phyloP scores from a whole-genome alignment of 2,113 vertebrate genomes.

The Falcunculus frontatus region DNA sequence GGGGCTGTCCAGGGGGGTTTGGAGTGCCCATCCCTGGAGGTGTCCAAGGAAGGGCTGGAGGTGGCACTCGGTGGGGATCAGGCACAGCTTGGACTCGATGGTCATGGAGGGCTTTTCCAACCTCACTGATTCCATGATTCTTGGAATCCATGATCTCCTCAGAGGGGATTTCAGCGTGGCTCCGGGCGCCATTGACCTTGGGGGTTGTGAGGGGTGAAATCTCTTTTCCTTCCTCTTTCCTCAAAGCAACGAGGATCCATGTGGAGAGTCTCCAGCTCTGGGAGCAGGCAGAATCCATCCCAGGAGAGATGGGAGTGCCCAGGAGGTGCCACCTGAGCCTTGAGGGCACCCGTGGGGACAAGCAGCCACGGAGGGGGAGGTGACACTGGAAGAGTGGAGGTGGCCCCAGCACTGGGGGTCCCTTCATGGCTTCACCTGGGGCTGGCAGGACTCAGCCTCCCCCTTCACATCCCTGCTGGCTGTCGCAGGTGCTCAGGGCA shows the following conservation, averaged over 20 bases:
- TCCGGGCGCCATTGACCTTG: fast-evolving
- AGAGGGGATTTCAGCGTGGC: not conserved
- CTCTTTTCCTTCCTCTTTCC: not conserved
- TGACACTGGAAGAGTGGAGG: not conserved
- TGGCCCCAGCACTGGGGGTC: not conserved
- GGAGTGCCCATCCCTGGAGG: not conserved
- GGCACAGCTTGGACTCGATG: not conserved
- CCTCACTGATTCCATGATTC: not conserved
- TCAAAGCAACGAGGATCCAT: not conserved
- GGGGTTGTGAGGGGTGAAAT: not conserved
- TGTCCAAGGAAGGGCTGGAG: not conserved
- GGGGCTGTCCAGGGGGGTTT: not conserved
- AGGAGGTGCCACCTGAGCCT: not conserved
- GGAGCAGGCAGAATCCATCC: too few species aligned
- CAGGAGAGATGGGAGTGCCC: not conserved
- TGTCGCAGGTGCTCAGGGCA: not conserved
- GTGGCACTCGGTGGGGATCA: not conserved
- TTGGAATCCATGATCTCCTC: not conserved
- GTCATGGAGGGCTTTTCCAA: not conserved
- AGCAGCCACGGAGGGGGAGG: not conserved
- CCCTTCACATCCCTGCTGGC: not conserved
- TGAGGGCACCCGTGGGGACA: not conserved
- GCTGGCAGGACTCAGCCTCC: not conserved
- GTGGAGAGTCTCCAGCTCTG: too few species aligned
- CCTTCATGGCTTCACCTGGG: not conserved